Percentiles rank a stretch among this genome's conserved stretches.
Evolutionary conservation across 2,113 vertebrate genomes (phyloP).

Genomic region (Pimephales promelas): DNA sequence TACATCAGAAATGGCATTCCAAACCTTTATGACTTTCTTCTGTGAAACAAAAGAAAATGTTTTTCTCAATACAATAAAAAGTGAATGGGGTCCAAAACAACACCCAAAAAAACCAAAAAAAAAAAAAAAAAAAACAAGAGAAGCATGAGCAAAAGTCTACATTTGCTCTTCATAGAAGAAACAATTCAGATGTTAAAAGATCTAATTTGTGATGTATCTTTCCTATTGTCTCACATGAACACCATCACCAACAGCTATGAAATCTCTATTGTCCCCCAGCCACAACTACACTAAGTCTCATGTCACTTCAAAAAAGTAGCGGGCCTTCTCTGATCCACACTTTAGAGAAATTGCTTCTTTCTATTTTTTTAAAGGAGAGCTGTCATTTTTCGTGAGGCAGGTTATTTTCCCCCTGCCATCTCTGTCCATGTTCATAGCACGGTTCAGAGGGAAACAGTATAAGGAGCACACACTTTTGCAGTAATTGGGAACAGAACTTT

Average conservation of each 20-base stretch:
- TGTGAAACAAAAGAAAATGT: neutral
- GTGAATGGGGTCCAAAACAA: neutral
- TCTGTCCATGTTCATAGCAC: neutral
- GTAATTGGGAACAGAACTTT: conserved; percentile 45
- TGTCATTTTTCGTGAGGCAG: conserved; percentile 8
- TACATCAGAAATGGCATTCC: neutral
- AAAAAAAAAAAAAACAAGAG: neutral
- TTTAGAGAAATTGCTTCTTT: conserved; percentile 5
- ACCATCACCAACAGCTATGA: conserved; percentile 12
- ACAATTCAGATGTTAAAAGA: neutral
- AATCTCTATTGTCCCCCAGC: neutral
- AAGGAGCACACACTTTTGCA: conserved; percentile 24
- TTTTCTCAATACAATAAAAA: neutral
- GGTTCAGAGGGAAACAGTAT: neutral
- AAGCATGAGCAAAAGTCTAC: neutral
- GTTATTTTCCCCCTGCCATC: neutral
- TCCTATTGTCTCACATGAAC: neutral
- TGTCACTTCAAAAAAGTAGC: conserved; percentile 10
- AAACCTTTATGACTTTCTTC: neutral
- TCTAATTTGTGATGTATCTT: neutral
- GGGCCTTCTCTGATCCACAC: conserved; percentile 18
- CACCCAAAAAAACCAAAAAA: too few relatives aligned
- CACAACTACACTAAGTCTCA: neutral
- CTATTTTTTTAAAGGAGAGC: conserved; percentile 19
- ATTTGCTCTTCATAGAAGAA: neutral